phyloP scores from a whole-genome alignment of 2,113 vertebrate genomes.

The Phalacrocorax aristotelis region DNA sequence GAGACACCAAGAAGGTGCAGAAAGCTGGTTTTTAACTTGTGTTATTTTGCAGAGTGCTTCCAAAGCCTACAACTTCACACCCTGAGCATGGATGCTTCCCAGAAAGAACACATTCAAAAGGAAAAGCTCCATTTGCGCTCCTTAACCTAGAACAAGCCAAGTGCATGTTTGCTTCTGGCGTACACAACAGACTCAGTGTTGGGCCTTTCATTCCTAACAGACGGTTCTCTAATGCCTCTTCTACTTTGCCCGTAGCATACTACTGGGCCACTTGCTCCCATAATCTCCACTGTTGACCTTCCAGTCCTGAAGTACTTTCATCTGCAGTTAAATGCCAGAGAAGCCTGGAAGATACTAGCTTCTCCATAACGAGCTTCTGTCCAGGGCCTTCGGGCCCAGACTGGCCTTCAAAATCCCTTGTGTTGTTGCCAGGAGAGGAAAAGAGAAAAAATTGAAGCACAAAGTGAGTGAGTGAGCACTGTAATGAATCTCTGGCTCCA shows the following conservation, averaged over 20 bases:
- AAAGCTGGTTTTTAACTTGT: background rate
- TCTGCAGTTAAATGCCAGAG: background rate
- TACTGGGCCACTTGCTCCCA: background rate
- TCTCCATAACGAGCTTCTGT: background rate
- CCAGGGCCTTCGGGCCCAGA: background rate
- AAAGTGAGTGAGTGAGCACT: background rate
- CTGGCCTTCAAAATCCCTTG: background rate
- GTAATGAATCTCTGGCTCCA: background rate
- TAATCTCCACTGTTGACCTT: background rate
- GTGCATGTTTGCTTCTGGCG: background rate
- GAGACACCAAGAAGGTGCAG: background rate
- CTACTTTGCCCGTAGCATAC: background rate
- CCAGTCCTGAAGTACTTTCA: background rate
- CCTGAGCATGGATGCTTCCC: background rate
- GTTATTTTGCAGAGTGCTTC: background rate
- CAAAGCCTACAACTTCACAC: background rate
- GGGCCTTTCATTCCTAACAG: background rate
- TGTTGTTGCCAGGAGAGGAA: background rate
- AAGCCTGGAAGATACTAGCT: background rate
- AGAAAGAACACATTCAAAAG: background rate
- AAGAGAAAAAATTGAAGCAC: background rate
- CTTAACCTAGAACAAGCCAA: background rate
- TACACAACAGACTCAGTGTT: background rate
- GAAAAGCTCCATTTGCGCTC: background rate
- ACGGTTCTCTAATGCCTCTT: background rate